Percentiles rank a stretch among this genome's conserved stretches.
These are phyloP conservation scores for Drosophila paulistorum DNA, from an alignment of 1,140 invertebrate species.

Conservation along the genomic window DNA sequence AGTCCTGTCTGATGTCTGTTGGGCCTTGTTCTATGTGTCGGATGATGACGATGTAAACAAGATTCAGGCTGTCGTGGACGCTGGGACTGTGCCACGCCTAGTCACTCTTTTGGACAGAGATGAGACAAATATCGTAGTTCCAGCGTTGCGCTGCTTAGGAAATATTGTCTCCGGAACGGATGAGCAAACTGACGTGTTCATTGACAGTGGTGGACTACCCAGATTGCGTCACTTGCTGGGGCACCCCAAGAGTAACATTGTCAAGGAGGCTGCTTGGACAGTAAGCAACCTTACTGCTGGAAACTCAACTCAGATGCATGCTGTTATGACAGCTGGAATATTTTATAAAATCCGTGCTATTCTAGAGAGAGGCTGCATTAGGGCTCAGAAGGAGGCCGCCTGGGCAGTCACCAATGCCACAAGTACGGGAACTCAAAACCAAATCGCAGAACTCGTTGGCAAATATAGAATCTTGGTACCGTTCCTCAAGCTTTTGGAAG, in stretches of 20 bases:
- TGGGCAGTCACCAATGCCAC: conserved; percentile 99
- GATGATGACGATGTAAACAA: conserved; percentile 95
- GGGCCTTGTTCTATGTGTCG: conserved; percentile 98
- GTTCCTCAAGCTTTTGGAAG: conserved; percentile 91
- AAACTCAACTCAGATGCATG: conserved; percentile 95
- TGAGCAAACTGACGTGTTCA: conserved; percentile 94
- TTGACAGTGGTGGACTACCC: conserved; percentile 90
- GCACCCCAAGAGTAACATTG: conserved; percentile 89
- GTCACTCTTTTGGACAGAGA: conserved; percentile 89
- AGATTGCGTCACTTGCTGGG: conserved; percentile 89
- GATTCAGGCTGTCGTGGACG: conserved; percentile 92
- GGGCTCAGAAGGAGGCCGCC: conserved; percentile 98
- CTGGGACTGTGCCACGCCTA: conserved; percentile 89
- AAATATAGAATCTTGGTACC: conserved; percentile 91
- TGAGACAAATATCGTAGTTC: conserved; percentile 89
- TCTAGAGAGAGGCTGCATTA: conserved; percentile 93
- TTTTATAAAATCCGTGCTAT: conserved; percentile 68
- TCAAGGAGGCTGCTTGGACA: conserved; percentile 98
- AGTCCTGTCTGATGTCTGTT: conserved; percentile 95
- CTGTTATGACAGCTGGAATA: conserved; percentile 92
- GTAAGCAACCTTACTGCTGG: conserved; percentile 99
- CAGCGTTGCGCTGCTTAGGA: conserved; percentile 93
- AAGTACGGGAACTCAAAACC: conserved; percentile 94
- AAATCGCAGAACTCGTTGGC: conserved; percentile 92
- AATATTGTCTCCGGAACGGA: conserved; percentile 95